These are phyloP conservation scores for human DNA, from an alignment of 2,113 vertebrate species.

Conservation along the genomic window DNA sequence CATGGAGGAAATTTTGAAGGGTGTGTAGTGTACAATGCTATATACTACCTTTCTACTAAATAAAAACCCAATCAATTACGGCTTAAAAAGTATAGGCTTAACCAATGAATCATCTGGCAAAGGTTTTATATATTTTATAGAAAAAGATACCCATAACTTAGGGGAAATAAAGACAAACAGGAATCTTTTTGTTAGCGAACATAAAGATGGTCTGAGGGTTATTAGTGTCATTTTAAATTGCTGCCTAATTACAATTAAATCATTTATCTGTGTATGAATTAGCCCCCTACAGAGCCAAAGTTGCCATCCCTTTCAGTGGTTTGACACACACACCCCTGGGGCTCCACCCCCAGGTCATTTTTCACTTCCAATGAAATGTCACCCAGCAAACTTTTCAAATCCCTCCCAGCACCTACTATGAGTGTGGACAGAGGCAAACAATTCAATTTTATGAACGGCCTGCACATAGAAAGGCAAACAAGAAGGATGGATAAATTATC, in stretches of 20 bases:
- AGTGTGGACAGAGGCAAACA: background rate
- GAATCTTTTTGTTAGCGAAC: background rate
- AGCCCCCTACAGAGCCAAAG: background rate
- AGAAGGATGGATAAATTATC: background rate
- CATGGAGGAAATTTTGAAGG: background rate
- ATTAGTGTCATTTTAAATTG: constrained; percentile 13
- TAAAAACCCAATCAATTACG: background rate
- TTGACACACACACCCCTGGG: background rate
- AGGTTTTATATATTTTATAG: constrained; percentile 29
- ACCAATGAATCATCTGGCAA: background rate
- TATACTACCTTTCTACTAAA: background rate
- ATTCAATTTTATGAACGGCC: background rate
- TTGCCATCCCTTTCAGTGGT: background rate
- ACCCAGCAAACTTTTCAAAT: constrained; percentile 5
- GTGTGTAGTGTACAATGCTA: background rate
- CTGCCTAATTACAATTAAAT: background rate
- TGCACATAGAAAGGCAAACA: background rate
- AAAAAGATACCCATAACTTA: background rate
- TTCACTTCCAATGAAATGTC: constrained; percentile 27
- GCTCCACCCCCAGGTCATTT: background rate
- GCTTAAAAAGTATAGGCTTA: background rate
- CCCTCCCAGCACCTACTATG: background rate
- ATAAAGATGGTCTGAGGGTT: background rate
- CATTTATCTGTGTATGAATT: background rate
- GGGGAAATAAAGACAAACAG: background rate